Base-by-base conservation (phyloP, 2,888 invertebrate genomes). In the Brachylomia viminalis region DNA sequence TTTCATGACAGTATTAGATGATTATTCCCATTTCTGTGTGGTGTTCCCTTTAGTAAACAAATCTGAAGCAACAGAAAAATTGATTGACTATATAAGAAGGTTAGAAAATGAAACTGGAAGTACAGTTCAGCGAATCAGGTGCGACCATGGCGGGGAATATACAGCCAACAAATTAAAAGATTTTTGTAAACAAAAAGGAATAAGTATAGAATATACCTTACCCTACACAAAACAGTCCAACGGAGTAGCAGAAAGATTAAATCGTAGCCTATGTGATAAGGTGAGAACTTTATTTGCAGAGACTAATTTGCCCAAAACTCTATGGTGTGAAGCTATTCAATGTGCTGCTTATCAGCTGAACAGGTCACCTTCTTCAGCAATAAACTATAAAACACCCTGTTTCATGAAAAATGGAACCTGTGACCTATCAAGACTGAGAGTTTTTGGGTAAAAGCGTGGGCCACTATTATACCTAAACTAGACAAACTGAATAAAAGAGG, bases 241-340 rank as follows among this genome's bases (percentile, higher is more conserved):
- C 54, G 54, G 27, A 27, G 54, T 56, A 56, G 54, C 54, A 27
- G 54, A 56, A 56, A n/a, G 54, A 56, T 56, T 56, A 56, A n/a
- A 56, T 56, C n/a, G 54, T 56, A 56, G 11, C 13, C 13, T 56
- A 13, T 56, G 54, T 56, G 54, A 56, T 56, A 56, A 56, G 13
- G 54, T 56, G 11, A 56, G 54, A 56, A 56, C 54, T 56, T 56
- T 56, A n/a, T 56, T 56, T 56, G 54, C 54, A 56, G 54, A 56
- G n/a, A 56, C 54, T 13, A 56, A 56, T n/a, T 56, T 56, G 54
- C 54, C 54, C n/a, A 56, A 56, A 56, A 56, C n/a, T 56, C 27
- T 58, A 58, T 58, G 58, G 58, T 58, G 58, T 58, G 58, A 58
- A 58, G 58, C 58, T 30, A 58, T 58, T 30, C 58, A 58, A 58